These are phyloP conservation scores for Oligia latruncula DNA, from an alignment of 2,888 invertebrate genomes.

Conservation along the genomic window DNA sequence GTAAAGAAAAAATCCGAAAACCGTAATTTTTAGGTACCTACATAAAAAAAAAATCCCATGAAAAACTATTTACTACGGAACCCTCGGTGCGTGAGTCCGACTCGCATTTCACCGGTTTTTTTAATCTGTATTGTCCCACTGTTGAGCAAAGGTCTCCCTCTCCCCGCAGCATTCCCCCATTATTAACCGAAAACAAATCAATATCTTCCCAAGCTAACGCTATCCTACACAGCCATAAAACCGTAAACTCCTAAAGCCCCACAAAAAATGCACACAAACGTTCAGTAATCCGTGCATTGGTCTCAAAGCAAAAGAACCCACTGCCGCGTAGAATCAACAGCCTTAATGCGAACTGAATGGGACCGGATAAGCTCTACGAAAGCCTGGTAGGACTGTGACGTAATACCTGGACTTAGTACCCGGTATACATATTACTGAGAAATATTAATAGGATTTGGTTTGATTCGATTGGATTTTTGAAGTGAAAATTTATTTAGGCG, in stretches of 20 bases:
- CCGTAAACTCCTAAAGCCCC: slow-evolving; percentile 7
- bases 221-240: neutral
- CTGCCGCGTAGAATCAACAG: slow-evolving; percentile 41
- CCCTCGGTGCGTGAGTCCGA: too few relatives aligned
- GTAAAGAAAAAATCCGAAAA: too few relatives aligned
- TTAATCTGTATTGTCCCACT: neutral
- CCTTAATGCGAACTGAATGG: slow-evolving; percentile 55
- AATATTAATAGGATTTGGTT: slow-evolving; percentile 40
- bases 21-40: too few relatives aligned
- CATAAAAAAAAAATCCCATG: too few relatives aligned
- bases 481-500: too few relatives aligned
- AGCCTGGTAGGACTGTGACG: slow-evolving; percentile 22
- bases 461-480: too few relatives aligned
- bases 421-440: neutral
- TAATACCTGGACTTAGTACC: slow-evolving; percentile 30
- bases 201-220: neutral
- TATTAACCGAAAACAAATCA: neutral
- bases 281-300: slow-evolving; percentile 50
- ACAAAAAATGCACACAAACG: slow-evolving; percentile 47
- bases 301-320: slow-evolving; percentile 36
- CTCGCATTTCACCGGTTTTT: too few relatives aligned
- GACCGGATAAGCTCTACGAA: slow-evolving; percentile 38
- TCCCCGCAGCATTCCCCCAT: neutral
- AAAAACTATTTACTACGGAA: too few relatives aligned
- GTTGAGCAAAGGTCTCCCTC: too few relatives aligned